A percentile compares a stretch with the other conserved stretches of the same genome.
Conservation (phyloP, 1,140 invertebrate genomes). For the Aethina tumida region DNA sequence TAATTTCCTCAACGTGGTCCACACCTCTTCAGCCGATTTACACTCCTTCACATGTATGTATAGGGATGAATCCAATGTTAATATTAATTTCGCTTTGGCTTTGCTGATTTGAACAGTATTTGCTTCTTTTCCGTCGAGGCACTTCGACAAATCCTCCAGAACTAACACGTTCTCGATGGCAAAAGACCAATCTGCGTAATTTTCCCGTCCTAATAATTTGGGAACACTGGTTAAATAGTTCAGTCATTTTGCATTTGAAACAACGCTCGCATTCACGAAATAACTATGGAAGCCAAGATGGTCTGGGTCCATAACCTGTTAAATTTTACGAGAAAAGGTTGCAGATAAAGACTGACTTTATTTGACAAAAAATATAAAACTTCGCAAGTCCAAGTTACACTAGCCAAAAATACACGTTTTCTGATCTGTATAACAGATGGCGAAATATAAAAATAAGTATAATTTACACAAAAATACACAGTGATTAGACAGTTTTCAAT, state of each 20-base stretch:
- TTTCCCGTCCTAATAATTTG: conserved; percentile 16
- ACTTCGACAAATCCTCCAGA: conserved; percentile 14
- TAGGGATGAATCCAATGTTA: conserved; percentile 16
- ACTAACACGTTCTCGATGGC: conserved; percentile 16
- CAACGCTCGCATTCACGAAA: too few species aligned
- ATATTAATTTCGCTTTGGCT: conserved; percentile 11
- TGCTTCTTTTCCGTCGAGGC: conserved; percentile 6
- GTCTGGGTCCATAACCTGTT: too few species aligned
- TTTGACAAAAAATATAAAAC: conserved; percentile 3
- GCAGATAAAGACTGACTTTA: too few species aligned
- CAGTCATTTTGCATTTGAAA: conserved; percentile 1
- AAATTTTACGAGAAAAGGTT: too few species aligned
- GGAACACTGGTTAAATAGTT: conserved; percentile 13
- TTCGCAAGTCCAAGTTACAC: not conserved
- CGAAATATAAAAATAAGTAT: too few species aligned
- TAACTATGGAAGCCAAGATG: too few species aligned
- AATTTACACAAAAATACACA: too few species aligned
- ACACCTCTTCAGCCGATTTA: conserved; percentile 10
- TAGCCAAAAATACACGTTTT: too few species aligned
- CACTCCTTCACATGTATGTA: conserved; percentile 16
- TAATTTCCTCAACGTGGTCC: conserved; percentile 13
- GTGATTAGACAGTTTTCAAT: too few species aligned
- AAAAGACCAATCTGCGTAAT: conserved; percentile 17
- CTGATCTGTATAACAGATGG: too few species aligned
- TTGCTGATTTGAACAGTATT: conserved; percentile 2